Evolutionary conservation across 2,113 vertebrate species (phyloP).

Genomic region (Alexandromys fortis): DNA sequence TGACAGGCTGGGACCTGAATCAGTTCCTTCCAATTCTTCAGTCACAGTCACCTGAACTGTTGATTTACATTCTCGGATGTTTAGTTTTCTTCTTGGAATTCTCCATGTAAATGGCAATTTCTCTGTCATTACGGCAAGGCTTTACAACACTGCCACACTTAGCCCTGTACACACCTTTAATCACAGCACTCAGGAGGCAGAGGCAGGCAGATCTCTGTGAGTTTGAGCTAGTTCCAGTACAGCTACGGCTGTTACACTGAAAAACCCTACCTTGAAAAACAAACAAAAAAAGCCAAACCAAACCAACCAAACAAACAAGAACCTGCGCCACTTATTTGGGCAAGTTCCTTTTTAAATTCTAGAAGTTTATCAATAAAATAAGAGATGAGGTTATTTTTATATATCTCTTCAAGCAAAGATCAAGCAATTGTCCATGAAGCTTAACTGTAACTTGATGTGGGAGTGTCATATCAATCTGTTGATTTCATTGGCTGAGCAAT

Average conservation of each 20-base stretch:
- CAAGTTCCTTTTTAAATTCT: background rate
- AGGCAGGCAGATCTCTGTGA: no score
- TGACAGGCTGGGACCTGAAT: background rate
- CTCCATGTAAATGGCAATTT: background rate
- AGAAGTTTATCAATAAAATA: slow-evolving; percentile 31
- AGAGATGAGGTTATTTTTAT: background rate
- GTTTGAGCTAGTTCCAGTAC: no score
- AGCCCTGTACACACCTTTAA: no score
- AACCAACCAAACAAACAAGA: background rate
- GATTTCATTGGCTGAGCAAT: no score
- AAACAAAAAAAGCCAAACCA: no score
- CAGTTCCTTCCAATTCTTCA: background rate
- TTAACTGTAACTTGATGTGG: background rate
- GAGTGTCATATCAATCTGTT: no score
- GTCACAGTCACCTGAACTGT: background rate
- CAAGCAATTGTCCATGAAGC: background rate
- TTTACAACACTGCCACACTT: background rate
- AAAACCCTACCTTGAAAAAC: no score
- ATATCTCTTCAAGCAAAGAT: background rate
- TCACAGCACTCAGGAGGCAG: no score
- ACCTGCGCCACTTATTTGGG: background rate
- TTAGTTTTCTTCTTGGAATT: background rate
- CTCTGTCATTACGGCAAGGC: background rate
- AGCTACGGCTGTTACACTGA: no score
- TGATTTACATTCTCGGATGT: background rate